Percentiles rank a stretch among this genome's conserved stretches.
Conservation (phyloP, 1,140 invertebrate genomes). For the Rhyacophila brunnea region DNA sequence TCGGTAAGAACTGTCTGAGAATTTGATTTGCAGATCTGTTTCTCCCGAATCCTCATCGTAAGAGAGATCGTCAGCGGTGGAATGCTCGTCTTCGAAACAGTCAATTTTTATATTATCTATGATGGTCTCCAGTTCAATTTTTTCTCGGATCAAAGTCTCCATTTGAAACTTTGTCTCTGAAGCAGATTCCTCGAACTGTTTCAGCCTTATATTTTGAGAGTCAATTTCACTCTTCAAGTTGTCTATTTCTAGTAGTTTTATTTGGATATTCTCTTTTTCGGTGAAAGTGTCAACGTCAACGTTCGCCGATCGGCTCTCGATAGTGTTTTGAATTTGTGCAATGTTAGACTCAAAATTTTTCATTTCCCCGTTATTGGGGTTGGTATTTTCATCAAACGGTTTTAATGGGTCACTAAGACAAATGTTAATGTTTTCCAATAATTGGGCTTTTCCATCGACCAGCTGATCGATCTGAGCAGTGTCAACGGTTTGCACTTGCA, state of each 20-base stretch:
- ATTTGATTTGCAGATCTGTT: too few species aligned
- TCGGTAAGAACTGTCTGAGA: neutral
- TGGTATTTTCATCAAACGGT: too few species aligned
- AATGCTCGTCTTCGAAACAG: neutral
- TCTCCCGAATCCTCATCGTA: conserved; percentile 1
- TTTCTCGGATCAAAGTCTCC: conserved; percentile 7
- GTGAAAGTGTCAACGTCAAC: too few species aligned
- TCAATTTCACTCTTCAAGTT: neutral
- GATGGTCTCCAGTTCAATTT: conserved; percentile 1
- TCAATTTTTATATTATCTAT: conserved; percentile 5
- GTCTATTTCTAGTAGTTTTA: conserved; percentile 1
- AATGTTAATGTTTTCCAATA: too few species aligned
- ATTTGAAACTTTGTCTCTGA: neutral
- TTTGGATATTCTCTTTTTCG: neutral
- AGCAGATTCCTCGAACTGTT: neutral
- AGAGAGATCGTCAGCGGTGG: neutral
- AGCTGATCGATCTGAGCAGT: too few species aligned
- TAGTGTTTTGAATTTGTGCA: too few species aligned
- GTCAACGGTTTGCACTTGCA: too few species aligned
- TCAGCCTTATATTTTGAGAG: neutral
- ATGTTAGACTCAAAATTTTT: too few species aligned
- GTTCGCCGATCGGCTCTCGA: too few species aligned
- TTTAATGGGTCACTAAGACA: too few species aligned
- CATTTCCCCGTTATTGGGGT: too few species aligned
- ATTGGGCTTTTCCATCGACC: too few species aligned